A percentile compares a stretch with the other conserved stretches of the same genome.
phyloP scores from a whole-genome alignment of 1,140 invertebrate genomes.

The Lepidurus arcticus region DNA sequence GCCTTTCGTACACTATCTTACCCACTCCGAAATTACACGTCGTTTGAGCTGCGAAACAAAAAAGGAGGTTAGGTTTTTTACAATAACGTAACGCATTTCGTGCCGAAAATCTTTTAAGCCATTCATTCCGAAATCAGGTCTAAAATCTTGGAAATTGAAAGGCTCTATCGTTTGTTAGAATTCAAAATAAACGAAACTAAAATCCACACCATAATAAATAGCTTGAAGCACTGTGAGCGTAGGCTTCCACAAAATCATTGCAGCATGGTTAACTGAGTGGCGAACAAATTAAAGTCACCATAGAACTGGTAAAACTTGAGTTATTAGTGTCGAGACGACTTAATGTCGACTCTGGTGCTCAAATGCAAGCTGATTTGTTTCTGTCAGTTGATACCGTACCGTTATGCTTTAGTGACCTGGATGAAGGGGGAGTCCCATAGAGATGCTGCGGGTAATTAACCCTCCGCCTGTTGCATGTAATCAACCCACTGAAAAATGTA shows the following conservation, averaged over 20 bases:
- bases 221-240: slow-evolving; percentile 28
- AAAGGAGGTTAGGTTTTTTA: background rate
- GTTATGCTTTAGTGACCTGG: background rate
- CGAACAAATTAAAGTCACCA: background rate
- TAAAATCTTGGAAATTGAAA: too few species aligned
- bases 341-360: background rate
- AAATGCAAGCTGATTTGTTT: background rate
- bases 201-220: slow-evolving; percentile 24
- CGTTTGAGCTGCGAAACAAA: slow-evolving; percentile 63
- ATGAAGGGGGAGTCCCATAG: background rate
- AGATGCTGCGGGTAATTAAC: background rate
- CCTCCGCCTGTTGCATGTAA: background rate
- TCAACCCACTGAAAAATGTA: background rate
- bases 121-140: too few species aligned
- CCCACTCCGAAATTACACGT: slow-evolving; percentile 82
- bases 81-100: too few species aligned
- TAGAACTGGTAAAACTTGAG: background rate
- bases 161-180: background rate
- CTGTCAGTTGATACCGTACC: background rate
- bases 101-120: too few species aligned
- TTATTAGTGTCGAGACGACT: too few species aligned
- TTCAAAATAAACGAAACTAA: background rate
- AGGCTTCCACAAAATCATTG: slow-evolving; percentile 33
- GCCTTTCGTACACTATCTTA: slow-evolving; percentile 75
- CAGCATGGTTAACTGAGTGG: background rate